Evolutionary conservation across 2,113 vertebrate species (phyloP), one percentile per base, ranked within the genome.

Genomic region (Podilymbus podiceps): DNA sequence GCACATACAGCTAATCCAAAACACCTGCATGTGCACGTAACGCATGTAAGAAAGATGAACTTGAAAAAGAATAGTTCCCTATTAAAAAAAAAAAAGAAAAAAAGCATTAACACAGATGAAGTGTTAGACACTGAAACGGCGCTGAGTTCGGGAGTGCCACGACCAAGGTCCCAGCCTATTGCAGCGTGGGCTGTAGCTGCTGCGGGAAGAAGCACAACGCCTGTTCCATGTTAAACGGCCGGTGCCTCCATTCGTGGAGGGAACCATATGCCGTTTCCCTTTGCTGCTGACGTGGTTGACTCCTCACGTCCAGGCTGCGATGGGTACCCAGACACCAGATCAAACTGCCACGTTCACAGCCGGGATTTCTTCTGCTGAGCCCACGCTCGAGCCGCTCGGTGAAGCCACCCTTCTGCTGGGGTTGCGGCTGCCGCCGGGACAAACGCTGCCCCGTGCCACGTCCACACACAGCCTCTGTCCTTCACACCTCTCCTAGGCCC

Each of bases 231-330:
- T 12, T 6, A 15, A 12, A 6, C 0, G 5, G 27, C 21, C 21
- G 1, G 52, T 7, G n/a, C 35, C 66, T 7, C 62, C 11, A 8
- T 15, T 8, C 6, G 28, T 8, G 17, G 22, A 14, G 67, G 80
- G 30, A 72, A 14, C 49, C 4, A 5, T 1, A 4, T 2, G 6
- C 24, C 24, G 0, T 14, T 46, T 5, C 3, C 52, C 78, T 19
- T 38, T 38, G 42, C 21, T 38, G 15, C 1, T 13, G 47, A 12
- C 10, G 0, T 0, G 8, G 22, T 1, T 22, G 49, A 14, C 40
- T 6, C 49, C 49, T 33, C 22, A 1, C 3, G 15, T 5, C 71
- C 60, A 9, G 50, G 71, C 59, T 16, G 30, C 0, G 18, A 27
- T 2, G 42, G 42, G 5, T 33, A 33, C 83, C 83, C 71, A 49